Evolutionary conservation across 2,797 vertebrate genomes (phyloP).

Genomic region (Streptopelia turtur): DNA sequence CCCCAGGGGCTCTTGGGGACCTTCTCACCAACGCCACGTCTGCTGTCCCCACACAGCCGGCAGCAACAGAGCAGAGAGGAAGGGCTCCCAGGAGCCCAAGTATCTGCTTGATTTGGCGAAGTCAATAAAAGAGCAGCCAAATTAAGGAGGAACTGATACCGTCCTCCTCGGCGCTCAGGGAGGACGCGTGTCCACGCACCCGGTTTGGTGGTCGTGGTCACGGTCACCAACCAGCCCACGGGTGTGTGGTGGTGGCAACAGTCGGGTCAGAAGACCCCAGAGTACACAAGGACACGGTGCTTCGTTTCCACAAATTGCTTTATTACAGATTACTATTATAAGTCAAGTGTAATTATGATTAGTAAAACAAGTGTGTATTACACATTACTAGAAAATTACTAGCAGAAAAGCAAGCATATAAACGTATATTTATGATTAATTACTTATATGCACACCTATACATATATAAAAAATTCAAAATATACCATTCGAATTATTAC

Average conservation of each 20-base stretch:
- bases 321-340: rapidly evolving
- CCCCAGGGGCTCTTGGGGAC: not conserved
- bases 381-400: not conserved
- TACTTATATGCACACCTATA: too few relatives aligned
- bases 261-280: not conserved
- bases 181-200: rapidly evolving
- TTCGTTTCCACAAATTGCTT: not conserved
- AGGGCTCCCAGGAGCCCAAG: not conserved
- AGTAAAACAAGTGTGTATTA: not conserved
- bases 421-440: not conserved
- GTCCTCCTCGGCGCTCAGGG: not conserved
- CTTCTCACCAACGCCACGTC: not conserved
- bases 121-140: not conserved
- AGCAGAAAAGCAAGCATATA: not conserved
- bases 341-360: rapidly evolving
- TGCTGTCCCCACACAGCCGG: not conserved
- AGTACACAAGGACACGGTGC: rapidly evolving
- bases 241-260: rapidly evolving
- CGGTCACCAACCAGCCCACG: not conserved
- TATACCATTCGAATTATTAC: not conserved
- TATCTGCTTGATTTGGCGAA: conserved; percentile 2
- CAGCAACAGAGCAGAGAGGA: not conserved
- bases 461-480: not conserved
- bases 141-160: not conserved
- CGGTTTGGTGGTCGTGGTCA: not conserved